These are phyloP conservation scores for Drosophila glabriapex DNA, from an alignment of 2,888 invertebrate species.

Conservation along the genomic window DNA sequence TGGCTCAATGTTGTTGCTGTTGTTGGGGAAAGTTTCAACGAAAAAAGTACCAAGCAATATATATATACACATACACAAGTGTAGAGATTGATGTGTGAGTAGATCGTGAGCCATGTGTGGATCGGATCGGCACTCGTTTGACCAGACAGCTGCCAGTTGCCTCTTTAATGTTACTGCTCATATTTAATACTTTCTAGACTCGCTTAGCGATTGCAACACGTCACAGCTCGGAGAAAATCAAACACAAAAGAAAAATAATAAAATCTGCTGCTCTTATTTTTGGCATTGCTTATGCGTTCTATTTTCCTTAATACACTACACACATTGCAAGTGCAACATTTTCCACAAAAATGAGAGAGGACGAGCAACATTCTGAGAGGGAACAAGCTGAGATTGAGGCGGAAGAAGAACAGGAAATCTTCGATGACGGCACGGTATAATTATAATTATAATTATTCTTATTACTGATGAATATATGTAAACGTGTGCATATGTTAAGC, in stretches of 20 bases:
- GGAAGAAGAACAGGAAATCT: slow-evolving; percentile 71
- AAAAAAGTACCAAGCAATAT: slow-evolving; percentile 10
- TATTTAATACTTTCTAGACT: slow-evolving; percentile 78
- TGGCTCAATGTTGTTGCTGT: slow-evolving; percentile 41
- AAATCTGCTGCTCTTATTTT: slow-evolving; percentile 1
- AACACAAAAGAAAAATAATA: slow-evolving; percentile 32
- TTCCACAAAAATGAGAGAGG: slow-evolving; percentile 48
- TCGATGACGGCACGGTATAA: slow-evolving; percentile 70
- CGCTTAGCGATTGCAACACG: slow-evolving; percentile 68
- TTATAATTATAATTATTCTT: neutral
- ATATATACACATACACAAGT: neutral
- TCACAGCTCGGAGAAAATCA: slow-evolving; percentile 51
- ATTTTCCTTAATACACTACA: slow-evolving; percentile 2
- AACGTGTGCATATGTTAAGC: slow-evolving; percentile 20
- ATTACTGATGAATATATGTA: slow-evolving; percentile 1
- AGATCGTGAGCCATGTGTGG: slow-evolving; percentile 41
- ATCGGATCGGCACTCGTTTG: slow-evolving; percentile 68
- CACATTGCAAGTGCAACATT: slow-evolving; percentile 7
- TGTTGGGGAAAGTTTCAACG: slow-evolving; percentile 75
- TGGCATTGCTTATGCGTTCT: slow-evolving; percentile 4
- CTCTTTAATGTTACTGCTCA: slow-evolving; percentile 41
- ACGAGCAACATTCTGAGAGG: slow-evolving; percentile 34
- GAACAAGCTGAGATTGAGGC: slow-evolving; percentile 30
- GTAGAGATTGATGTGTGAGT: slow-evolving; percentile 8
- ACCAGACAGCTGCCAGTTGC: slow-evolving; percentile 56